Evolutionary conservation across 2,888 invertebrate genomes (phyloP).

Genomic region (Pardosa pseudoannulata): DNA sequence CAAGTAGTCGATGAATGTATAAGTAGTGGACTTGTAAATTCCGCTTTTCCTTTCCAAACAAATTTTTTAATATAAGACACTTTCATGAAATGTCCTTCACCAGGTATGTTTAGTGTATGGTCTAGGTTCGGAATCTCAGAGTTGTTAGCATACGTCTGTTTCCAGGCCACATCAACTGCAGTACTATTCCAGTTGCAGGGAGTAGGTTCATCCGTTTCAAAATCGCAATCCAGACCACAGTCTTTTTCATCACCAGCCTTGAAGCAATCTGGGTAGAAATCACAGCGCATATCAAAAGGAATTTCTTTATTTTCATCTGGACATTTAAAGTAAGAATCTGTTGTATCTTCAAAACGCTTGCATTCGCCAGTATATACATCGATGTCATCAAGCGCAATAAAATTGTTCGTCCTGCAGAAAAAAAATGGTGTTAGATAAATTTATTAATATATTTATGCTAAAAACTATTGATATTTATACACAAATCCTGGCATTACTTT

Average conservation of each 20-base stretch:
- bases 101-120: constrained; percentile 42
- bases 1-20: constrained; percentile 63
- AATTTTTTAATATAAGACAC: constrained; percentile 5
- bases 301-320: constrained; percentile 49
- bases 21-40: constrained; percentile 49
- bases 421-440: background rate
- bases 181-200: constrained; percentile 60
- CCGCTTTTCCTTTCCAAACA: background rate
- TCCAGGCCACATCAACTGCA: constrained; percentile 17
- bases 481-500: no score
- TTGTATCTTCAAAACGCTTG: constrained; percentile 28
- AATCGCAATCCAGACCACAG: constrained; percentile 69
- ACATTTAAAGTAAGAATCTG: constrained; percentile 50
- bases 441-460: no score
- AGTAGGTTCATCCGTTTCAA: constrained; percentile 51
- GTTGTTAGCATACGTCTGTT: constrained; percentile 41
- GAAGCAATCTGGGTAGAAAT: constrained; percentile 68
- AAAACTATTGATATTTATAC: no score
- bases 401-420: constrained; percentile 37
- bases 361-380: constrained; percentile 48
- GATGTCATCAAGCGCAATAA: constrained; percentile 73
- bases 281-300: constrained; percentile 63
- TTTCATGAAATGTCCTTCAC: constrained; percentile 57
- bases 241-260: constrained; percentile 64
- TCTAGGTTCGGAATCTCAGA: constrained; percentile 33